Conservation (phyloP, 2,113 vertebrate genomes). For the Micronisus gabar region DNA sequence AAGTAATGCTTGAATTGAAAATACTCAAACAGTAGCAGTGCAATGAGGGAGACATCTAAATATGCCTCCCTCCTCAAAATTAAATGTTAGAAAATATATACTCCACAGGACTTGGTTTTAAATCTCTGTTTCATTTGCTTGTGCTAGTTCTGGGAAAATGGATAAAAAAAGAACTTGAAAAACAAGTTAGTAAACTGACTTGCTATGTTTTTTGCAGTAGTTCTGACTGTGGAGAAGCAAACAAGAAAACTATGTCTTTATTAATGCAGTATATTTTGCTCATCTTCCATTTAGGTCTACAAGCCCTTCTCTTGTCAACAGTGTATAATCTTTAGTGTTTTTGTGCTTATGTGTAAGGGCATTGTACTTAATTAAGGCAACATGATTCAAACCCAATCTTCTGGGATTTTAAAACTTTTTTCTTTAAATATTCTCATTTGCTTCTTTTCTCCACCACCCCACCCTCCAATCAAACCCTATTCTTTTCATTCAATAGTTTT, state of each 20-base stretch:
- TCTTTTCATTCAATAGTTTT: background rate
- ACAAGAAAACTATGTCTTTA: background rate
- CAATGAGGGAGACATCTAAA: background rate
- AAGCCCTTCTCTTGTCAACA: background rate
- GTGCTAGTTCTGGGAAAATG: background rate
- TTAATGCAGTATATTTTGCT: background rate
- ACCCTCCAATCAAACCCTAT: fast-evolving
- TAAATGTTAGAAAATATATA: background rate
- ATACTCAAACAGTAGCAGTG: background rate
- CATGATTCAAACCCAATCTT: background rate
- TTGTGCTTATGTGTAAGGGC: background rate
- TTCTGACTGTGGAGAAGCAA: background rate
- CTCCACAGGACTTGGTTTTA: background rate
- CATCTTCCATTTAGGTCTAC: background rate
- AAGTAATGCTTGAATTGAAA: background rate
- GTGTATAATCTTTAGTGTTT: background rate
- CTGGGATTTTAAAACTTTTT: background rate
- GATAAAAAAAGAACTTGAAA: background rate
- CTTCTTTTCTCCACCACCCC: background rate
- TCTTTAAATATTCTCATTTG: background rate
- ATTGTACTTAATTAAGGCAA: background rate
- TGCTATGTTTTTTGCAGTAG: background rate
- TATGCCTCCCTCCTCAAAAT: background rate
- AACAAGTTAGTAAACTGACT: background rate
- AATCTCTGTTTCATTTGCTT: background rate